phyloP scores from a whole-genome alignment of 1,140 invertebrate species.

The Psilanteris sp. region DNA sequence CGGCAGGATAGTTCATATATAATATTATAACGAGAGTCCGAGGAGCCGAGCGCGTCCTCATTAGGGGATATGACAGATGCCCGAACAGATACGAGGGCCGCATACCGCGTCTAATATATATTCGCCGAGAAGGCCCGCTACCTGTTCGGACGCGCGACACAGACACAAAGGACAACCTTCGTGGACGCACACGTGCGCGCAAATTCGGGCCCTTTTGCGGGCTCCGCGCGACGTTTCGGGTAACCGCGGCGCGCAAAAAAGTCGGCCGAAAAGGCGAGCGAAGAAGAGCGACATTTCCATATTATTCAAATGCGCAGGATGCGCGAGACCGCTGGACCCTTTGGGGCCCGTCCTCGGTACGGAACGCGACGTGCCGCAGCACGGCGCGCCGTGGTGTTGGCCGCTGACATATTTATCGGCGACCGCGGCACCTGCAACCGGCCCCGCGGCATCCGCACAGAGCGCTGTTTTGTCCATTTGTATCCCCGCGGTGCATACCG shows the following conservation, averaged over 20 bases:
- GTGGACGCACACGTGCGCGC: conserved; percentile 36
- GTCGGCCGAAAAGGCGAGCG: conserved; percentile 12
- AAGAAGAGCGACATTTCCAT: conserved; percentile 59
- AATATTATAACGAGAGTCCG: conserved; percentile 62
- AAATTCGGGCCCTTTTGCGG: conserved; percentile 28
- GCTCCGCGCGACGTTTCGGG: conserved; percentile 6
- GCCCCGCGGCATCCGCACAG: conserved; percentile 72
- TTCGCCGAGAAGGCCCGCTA: conserved; percentile 40
- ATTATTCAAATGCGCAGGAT: conserved; percentile 58
- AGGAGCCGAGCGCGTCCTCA: conserved; percentile 49
- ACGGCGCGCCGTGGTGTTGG: conserved; percentile 70
- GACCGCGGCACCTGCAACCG: conserved; percentile 76
- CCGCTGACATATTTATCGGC: conserved; percentile 79
- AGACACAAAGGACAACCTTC: conserved; percentile 23
- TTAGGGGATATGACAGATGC: conserved; percentile 66
- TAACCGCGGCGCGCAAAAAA: conserved; percentile 14
- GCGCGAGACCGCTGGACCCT: conserved; percentile 40
- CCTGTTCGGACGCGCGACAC: conserved; percentile 46
- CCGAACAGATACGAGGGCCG: conserved; percentile 48
- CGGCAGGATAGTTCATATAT: conserved; percentile 46
- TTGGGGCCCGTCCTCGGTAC: conserved; percentile 36
- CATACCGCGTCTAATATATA: conserved; percentile 60
- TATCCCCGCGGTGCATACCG: conserved; percentile 56
- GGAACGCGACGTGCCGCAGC: conserved; percentile 69
- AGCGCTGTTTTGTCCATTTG: conserved; percentile 71